Evolutionary conservation across 2,797 vertebrate species (phyloP), one percentile per base, ranked within the genome.

Genomic region (Ispidina lecontei): DNA sequence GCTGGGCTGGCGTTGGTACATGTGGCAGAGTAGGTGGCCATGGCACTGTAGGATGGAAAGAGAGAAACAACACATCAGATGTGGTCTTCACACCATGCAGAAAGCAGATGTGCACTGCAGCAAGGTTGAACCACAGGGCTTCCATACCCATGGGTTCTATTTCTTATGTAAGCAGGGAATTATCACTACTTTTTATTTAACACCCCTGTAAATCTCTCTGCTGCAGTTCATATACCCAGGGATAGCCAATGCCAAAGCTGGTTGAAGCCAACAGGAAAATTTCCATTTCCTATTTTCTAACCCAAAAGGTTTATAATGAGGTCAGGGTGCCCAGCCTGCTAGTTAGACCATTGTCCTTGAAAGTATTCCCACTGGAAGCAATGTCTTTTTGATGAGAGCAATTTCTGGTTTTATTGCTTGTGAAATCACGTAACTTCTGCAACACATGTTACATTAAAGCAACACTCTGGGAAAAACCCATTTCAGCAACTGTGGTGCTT

Each of bases 1-100:
- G 98, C 98, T 6, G 99, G 98, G 98, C 98, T 99, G 97, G 98
- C 96, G 91, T 98, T 98, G 98, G 99, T 98, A 98, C 99, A 99
- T 72, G 98, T 98, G 97, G 99, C 98, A 13, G 99, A 98, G 96
- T 99, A 99, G 97, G 98, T 98, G 92, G 99, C 98, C 99, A 99
- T 99, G 98, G 99, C 97, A 84, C 99, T 99, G 97, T 78, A 90
- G 94, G 96, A 92, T 90, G 96, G 65, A 86, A 97, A 94, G 91
- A 95, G 93, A 97, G 74, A 97, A 96, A 86, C 33, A 81, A 35
- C 68, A 64, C 0, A 0, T 95, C 85, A 96, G 71, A 79, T 0
- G 0, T 11, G 64, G 64, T 75, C n/a, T 49, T 77, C 49, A 44
- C 49, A 51, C 41, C 51, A 52, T 0, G 1, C 31, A 65, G 55